Evolutionary conservation across 1,140 invertebrate species (phyloP), one percentile per base, ranked within the genome.

Genomic region (Helicoverpa armigera): DNA sequence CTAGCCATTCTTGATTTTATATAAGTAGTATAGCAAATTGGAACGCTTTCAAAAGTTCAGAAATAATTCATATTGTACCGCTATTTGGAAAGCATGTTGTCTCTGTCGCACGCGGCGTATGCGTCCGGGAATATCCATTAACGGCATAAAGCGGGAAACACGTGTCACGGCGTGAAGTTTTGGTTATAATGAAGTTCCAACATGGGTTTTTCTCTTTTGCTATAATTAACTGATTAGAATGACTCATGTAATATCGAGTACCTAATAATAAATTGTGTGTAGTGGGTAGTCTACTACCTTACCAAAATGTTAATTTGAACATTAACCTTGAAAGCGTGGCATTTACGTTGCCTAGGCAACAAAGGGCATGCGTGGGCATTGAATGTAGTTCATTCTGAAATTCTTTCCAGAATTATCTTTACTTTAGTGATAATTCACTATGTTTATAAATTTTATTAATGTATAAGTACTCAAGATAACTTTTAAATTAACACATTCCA

Each of bases 31-130:
- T 70, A 43, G 63, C 63, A 67, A 29, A 18, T 81, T 81, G 72
- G 79, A 81, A 76, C 63, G 70, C 65, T 74, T 50, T 80, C 69
- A 74, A 80, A 72, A 74, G 13, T 73, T 79, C 29, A 23, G 65
- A 65, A 67, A 78, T 77, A 78, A 78, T 48, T 78, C 16, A 53
- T 53, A 51, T 5, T 29, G 12, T 74, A 58, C 79, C 79, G 79
- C 79, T 60, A 80, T 60, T 48, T 50, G 77, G 12, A 53, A 18
- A 70, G n/a, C 29, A 23, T 50, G 76, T 16, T 48, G 14, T 79
- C 65, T 79, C 53, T 80, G 14, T 73, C 60, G 23, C 50, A 18
- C 72, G n/a, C 58, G 50, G 53, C 50, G 56, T 54, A 7, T 35
- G 67, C 35, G 58, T 70, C 60, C n/a, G 56, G 58, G 70, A 74